Evolutionary conservation across 2,797 vertebrate species (phyloP).

Genomic region (Pteronotus mesoamericanus): DNA sequence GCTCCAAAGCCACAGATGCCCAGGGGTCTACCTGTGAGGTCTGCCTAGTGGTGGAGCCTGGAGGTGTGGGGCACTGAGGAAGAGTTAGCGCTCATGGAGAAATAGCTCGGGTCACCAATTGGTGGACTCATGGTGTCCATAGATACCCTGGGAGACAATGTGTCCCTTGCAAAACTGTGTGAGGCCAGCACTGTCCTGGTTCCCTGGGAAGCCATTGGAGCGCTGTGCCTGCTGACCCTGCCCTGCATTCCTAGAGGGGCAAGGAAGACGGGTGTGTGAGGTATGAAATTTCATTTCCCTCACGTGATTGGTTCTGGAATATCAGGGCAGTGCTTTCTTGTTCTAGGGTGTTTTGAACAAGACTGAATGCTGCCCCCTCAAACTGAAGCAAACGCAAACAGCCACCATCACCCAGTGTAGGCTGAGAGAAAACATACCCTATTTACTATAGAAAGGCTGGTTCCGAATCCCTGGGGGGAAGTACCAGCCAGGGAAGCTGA

Average conservation of each 20-base stretch:
- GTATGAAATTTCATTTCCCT: neutral
- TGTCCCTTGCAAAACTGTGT: neutral
- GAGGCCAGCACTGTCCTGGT: neutral
- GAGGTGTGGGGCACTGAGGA: neutral
- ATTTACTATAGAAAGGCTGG: constrained; percentile 9
- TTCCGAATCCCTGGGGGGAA: neutral
- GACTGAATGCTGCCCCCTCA: neutral
- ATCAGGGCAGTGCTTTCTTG: neutral
- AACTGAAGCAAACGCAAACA: constrained; percentile 1
- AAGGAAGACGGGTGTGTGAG: neutral
- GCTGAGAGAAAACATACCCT: neutral
- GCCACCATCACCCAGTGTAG: neutral
- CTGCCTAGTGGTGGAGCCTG: neutral
- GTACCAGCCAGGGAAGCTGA: neutral
- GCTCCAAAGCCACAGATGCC: neutral
- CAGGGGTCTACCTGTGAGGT: neutral
- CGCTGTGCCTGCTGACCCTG: neutral
- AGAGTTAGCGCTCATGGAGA: neutral
- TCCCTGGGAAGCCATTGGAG: neutral
- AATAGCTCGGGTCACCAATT: neutral
- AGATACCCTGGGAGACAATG: neutral
- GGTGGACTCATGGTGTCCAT: neutral
- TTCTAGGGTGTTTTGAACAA: neutral
- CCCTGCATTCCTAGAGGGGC: neutral
- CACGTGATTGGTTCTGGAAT: neutral